Evolutionary conservation across 2,888 invertebrate genomes (phyloP).

Genomic region (Dynastes grantii): DNA sequence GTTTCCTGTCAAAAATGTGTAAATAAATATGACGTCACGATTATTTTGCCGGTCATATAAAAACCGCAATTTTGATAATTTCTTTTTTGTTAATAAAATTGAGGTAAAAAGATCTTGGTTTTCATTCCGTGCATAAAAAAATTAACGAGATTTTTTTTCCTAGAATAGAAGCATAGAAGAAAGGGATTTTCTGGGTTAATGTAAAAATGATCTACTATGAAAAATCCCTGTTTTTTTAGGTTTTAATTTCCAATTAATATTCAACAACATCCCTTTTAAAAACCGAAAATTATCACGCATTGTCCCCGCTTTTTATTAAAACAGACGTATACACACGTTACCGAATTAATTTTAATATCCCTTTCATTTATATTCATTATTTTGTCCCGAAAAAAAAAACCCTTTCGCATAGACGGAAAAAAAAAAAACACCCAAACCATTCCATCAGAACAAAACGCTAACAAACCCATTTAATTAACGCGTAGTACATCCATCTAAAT

Average conservation of each 20-base stretch:
- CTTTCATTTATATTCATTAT: conserved; percentile 46
- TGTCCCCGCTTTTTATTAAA: background rate
- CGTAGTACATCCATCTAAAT: conserved; percentile 23
- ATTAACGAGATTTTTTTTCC: too few relatives aligned
- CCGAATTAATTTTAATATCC: conserved; percentile 40
- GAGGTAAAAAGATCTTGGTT: too few relatives aligned
- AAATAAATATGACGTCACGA: too few relatives aligned
- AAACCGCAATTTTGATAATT: too few relatives aligned
- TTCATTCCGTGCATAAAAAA: too few relatives aligned
- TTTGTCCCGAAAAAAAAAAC: conserved; percentile 5
- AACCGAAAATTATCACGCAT: background rate
- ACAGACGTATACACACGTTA: background rate
- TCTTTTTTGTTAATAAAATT: too few relatives aligned
- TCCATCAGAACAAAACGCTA: conserved; percentile 30
- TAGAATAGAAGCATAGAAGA: too few relatives aligned
- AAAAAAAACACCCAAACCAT: background rate
- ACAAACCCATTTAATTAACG: conserved; percentile 40
- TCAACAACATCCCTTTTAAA: conserved; percentile 15
- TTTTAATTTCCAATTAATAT: conserved; percentile 35
- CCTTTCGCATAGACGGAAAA: background rate
- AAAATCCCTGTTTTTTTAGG: too few relatives aligned
- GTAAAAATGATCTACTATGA: too few relatives aligned
- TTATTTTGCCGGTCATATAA: too few relatives aligned
- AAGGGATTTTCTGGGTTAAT: too few relatives aligned
- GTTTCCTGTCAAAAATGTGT: too few relatives aligned